Evolutionary conservation across 2,113 vertebrate genomes (phyloP).

Genomic region (Antigone vipio): DNA sequence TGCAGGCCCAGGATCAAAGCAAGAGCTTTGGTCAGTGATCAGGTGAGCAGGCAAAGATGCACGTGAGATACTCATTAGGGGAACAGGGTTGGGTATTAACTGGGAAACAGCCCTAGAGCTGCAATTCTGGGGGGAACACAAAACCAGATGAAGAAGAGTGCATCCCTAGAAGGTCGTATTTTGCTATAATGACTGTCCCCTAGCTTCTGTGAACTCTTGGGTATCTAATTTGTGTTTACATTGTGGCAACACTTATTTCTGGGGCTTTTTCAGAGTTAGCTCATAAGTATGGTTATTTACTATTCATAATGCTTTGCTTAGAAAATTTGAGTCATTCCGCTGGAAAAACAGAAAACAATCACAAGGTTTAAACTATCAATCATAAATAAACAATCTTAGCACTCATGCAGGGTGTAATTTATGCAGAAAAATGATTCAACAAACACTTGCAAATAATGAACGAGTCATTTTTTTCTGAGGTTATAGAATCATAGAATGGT

Average conservation of each 20-base stretch:
- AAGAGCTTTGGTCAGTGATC: not conserved
- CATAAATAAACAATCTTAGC: not conserved
- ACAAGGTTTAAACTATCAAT: not conserved
- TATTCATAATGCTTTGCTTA: not conserved
- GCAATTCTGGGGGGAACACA: not conserved
- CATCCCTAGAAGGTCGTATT: not conserved
- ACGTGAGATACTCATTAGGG: not conserved
- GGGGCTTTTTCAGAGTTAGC: not conserved
- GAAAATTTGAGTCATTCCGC: not conserved
- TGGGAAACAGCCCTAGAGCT: not conserved
- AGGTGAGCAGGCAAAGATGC: not conserved
- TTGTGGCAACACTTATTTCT: not conserved
- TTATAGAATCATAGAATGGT: not conserved
- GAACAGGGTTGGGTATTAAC: not conserved
- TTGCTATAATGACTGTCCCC: not conserved
- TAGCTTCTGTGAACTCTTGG: not conserved
- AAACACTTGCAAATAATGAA: not conserved
- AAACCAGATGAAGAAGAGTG: not conserved
- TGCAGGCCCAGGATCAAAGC: not conserved
- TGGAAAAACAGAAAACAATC: not conserved
- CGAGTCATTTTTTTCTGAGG: not conserved
- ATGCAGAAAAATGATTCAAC: not conserved
- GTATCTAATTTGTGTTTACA: not conserved
- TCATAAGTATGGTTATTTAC: not conserved
- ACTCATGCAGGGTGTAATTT: not conserved